These are phyloP conservation scores for Sebastes aleutianus DNA, from an alignment of 2,797 vertebrate genomes.

Conservation along the genomic window DNA sequence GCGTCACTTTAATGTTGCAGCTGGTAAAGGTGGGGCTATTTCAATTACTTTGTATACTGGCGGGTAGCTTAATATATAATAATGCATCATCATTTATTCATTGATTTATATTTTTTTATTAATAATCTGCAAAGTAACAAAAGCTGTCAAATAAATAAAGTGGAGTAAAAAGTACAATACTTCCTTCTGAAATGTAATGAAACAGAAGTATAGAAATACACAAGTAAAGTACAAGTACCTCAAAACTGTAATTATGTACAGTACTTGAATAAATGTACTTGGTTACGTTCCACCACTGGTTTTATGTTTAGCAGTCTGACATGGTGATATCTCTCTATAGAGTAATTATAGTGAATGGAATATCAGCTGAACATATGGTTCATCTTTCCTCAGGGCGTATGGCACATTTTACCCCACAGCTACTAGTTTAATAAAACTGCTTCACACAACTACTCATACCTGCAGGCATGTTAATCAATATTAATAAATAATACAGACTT, in stretches of 20 bases:
- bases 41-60: background rate
- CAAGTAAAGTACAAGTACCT: no score
- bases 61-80: background rate
- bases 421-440: background rate
- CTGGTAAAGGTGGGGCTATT: background rate
- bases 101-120: background rate
- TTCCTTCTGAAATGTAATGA: no score
- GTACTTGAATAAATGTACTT: background rate
- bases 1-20: background rate
- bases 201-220: no score
- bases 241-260: background rate
- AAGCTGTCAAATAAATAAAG: background rate
- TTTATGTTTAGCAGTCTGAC: background rate
- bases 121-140: background rate
- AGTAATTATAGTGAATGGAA: background rate
- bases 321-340: background rate
- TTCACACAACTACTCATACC: background rate
- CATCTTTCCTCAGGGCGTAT: background rate
- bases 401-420: slow-evolving; percentile 2
- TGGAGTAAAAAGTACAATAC: background rate
- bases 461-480: background rate
- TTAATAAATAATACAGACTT: background rate
- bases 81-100: background rate
- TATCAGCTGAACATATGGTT: background rate
- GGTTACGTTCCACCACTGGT: background rate